Conservation (phyloP, 2,888 invertebrate genomes). For the Megamerina dolium region DNA sequence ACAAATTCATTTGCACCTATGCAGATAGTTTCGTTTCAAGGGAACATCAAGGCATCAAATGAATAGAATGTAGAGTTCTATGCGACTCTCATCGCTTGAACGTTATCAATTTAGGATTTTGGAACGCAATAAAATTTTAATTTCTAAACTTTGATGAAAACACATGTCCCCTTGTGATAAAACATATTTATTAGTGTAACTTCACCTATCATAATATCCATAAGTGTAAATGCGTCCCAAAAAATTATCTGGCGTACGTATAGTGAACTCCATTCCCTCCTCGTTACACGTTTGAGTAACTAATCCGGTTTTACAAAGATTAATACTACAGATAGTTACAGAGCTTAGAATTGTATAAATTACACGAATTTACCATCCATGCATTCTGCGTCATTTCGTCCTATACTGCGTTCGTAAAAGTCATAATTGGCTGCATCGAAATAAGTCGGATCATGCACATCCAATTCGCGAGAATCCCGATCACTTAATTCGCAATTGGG, state of each 20-base stretch:
- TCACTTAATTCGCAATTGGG: constrained; percentile 84
- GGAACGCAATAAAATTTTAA: no score
- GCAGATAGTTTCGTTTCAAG: no score
- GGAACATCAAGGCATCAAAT: no score
- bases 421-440: constrained; percentile 83
- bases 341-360: not conserved
- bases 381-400: constrained; percentile 69
- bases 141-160: no score
- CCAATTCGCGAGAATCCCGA: constrained; percentile 75
- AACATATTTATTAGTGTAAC: no score
- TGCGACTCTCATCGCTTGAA: no score
- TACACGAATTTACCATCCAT: constrained; percentile 66
- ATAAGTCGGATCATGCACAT: constrained; percentile 75
- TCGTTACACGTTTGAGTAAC: constrained; percentile 88
- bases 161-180: no score
- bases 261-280: constrained; percentile 90
- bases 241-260: constrained; percentile 82
- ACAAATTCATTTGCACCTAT: not conserved
- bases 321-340: not conserved
- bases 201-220: constrained; percentile 78
- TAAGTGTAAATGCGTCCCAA: constrained; percentile 86
- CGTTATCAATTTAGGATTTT: no score
- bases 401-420: constrained; percentile 74
- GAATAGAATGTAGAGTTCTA: no score
- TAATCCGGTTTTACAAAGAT: constrained; percentile 37